Conservation (phyloP, 2,888 invertebrate genomes). For the Caenorhabditis parvicauda region DNA sequence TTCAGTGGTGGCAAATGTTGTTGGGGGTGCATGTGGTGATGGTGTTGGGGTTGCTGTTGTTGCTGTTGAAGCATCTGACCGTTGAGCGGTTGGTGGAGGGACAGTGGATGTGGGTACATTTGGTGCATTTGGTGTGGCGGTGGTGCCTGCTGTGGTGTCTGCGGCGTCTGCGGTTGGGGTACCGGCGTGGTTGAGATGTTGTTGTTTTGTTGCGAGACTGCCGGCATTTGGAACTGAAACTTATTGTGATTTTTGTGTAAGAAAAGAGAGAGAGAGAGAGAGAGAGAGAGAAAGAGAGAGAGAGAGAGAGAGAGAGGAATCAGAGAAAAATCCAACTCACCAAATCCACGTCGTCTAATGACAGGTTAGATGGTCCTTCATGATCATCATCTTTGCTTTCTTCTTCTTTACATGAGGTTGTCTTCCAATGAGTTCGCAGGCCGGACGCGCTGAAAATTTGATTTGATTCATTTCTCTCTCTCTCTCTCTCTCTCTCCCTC, state of each 20-base stretch:
- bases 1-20: conserved; percentile 14
- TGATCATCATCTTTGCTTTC: conserved; percentile 17
- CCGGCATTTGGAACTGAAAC: background rate
- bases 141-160: conserved; percentile 13
- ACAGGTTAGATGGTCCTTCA: no score
- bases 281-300: conserved; percentile 9
- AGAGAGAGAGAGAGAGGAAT: conserved; percentile 1
- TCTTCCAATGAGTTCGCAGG: conserved; percentile 68
- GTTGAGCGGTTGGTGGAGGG: no score
- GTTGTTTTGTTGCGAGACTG: conserved; percentile 19
- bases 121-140: conserved; percentile 25
- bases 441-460: conserved; percentile 72
- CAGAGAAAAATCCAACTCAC: conserved; percentile 11
- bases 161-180: conserved; percentile 14
- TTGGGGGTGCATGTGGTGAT: conserved; percentile 4
- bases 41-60: conserved; percentile 11
- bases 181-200: conserved; percentile 9
- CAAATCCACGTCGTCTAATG: conserved; percentile 15
- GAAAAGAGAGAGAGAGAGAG: background rate
- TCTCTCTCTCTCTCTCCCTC: background rate
- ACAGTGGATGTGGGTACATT: background rate
- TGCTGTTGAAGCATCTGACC: conserved; percentile 2
- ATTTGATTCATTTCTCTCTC: no score
- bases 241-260: background rate
- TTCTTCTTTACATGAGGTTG: conserved; percentile 49